Evolutionary conservation across 2,113 vertebrate species (phyloP), one percentile per base, ranked within the genome.

Genomic region (Rhinolophus sinicus): DNA sequence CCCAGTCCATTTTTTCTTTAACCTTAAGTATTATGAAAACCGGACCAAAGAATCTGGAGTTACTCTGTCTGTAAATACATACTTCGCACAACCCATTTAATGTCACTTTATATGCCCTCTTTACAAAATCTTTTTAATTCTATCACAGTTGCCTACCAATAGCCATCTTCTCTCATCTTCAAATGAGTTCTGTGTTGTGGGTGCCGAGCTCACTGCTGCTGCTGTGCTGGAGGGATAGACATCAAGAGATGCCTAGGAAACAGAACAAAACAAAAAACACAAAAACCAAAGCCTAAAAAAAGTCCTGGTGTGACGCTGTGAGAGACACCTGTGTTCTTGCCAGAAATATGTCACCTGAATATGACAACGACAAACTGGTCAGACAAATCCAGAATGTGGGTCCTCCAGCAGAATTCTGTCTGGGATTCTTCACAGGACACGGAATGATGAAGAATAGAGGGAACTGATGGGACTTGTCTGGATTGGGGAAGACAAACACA

Each of bases 171-270:
- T 60, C n/a, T n/a, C 24, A 16, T 4, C 8, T 18, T 40, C 47
- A 60, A 60, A 65, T 12, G 16, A 52, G 18, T 40, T 19, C 30
- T 16, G 3, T 47, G 30, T 2, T 56, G 19, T 50, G n/a, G 33
- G 7, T 30, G 0, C 9, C 24, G 0, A 0, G 33, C 21, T 28
- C 47, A 30, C 44, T 22, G 14, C 3, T 28, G 13, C 40, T 77
- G 22, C 18, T 54, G 1, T 19, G 14, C 21, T 60, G 18, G 18
- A 69, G 47, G 1, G 3, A 38, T n/a, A 7, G 28, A 4, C 44
- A 26, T 30, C 21, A 30, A 82, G 16, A 58, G 60, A 77, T 28
- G 21, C 14, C 10, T 62, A 40, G 33, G 75, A 84, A 58, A 44
- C 1, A 38, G 50, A 62, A 18, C 30, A 75, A 89, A 65, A 56